phyloP scores from a whole-genome alignment of 1,140 invertebrate genomes.

The Anagrus nilaparvatae region DNA sequence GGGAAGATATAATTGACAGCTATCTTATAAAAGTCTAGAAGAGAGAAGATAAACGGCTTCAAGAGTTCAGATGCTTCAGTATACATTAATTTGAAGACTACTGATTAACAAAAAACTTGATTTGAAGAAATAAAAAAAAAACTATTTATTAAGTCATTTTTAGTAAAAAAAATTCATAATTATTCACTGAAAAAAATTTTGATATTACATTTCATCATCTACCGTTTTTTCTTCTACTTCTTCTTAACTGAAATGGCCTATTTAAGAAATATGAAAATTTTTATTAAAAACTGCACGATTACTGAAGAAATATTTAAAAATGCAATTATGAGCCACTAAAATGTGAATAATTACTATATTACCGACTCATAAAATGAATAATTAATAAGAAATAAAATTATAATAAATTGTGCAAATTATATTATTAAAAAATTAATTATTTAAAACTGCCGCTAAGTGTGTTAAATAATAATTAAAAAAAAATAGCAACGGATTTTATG shows the following conservation, averaged over 20 bases:
- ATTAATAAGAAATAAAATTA: too few species aligned
- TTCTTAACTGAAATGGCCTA: slow-evolving; percentile 12
- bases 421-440: background rate
- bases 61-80: too few species aligned
- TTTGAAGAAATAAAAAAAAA: too few species aligned
- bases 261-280: too few species aligned
- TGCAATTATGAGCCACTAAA: too few species aligned
- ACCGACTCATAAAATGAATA: too few species aligned
- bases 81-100: background rate
- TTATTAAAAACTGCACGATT: too few species aligned
- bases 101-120: background rate
- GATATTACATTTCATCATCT: background rate
- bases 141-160: too few species aligned
- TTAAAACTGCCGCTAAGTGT: too few species aligned
- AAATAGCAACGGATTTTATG: slow-evolving; percentile 9
- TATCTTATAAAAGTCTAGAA: slow-evolving; percentile 18
- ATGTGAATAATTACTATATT: too few species aligned
- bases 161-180: background rate
- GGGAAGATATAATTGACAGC: slow-evolving; percentile 16
- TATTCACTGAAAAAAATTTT: background rate
- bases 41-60: slow-evolving; percentile 10
- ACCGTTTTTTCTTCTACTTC: slow-evolving; percentile 6
- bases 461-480: slow-evolving; percentile 5
- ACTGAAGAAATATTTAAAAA: too few species aligned
- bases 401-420: slow-evolving; percentile 12